Base-by-base conservation (phyloP, 2,797 vertebrate species). In the Thaleichthys pacificus region DNA sequence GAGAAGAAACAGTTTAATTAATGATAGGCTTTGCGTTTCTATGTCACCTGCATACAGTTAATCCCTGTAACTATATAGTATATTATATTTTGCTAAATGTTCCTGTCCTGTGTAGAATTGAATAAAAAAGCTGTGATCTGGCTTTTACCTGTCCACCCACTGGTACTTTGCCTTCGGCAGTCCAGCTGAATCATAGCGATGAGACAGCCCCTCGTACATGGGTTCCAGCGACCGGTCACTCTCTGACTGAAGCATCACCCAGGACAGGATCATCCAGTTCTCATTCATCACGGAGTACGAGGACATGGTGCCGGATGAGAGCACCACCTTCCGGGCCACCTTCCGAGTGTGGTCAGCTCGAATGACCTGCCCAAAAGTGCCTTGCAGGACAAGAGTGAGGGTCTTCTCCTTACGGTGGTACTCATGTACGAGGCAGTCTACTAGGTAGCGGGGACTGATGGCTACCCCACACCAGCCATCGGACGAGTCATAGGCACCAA, bases 101-200 rank as follows among this genome's bases (percentile, higher is more conserved):
- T 17, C n/a, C 15, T 56, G 15, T 56, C 15, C 15, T 56, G 7
- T n/a, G n/a, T 56, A 56, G 35, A 38, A 15, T 12, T 4, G n/a
- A 56, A 56, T 56, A 56, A 5, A 56, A 17, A 56, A n/a, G 54
- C n/a, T 11, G 15, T 17, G 15, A 56, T 21, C n/a, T 24, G 22
- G 24, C 19, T 64, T 22, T 49, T 42, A 78, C 73, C 76, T 73
- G 60, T 78, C 75, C 15, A 80, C 73, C 78, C 81, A 82, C 49
- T 28, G 28, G 28, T 28, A 28, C 17, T 58, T 49, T 21, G 78
- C 78, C 63, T 83, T 83, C 19, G 70, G 67, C 12, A 82, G 3
- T 19, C 61, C 74, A 49, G 80, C 77, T 17, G 21, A 21, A 24
- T 11, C 68, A 68, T 83, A 78, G 12, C 74, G 56, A 2, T 74